Percentiles rank a stretch among this genome's conserved stretches.
phyloP scores from a whole-genome alignment of 2,797 vertebrate species.

The Phylloscopus collybita region DNA sequence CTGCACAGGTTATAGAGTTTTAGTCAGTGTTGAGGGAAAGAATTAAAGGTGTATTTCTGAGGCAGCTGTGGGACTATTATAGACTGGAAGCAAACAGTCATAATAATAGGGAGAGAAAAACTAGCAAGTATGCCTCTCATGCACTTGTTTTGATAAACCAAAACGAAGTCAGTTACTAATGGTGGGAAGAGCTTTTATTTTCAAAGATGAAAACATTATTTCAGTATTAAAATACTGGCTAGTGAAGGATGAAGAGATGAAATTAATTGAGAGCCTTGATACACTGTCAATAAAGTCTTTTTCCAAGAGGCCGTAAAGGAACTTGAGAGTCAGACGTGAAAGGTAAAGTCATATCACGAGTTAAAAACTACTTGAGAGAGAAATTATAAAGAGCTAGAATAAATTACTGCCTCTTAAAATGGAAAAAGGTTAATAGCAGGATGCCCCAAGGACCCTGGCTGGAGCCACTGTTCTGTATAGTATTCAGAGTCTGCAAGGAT shows the following conservation, averaged over 20 bases:
- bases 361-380: constrained; percentile 46
- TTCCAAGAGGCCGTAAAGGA: not conserved
- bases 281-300: not conserved
- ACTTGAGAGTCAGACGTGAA: not conserved
- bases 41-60: not conserved
- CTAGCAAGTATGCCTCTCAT: not conserved
- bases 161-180: not conserved
- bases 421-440: constrained; percentile 42
- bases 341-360: constrained; percentile 17
- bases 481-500: not conserved
- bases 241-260: not conserved
- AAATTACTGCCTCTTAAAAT: constrained; percentile 46
- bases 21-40: not conserved
- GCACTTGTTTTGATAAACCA: not conserved
- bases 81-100: not conserved
- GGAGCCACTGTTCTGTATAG: constrained; percentile 14
- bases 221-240: not conserved
- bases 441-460: not conserved
- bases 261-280: not conserved
- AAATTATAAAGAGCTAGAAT: constrained; percentile 7
- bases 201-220: not conserved
- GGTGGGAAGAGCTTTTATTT: not conserved
- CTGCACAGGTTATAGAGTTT: not conserved
- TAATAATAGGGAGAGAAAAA: not conserved
- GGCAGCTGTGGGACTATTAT: not conserved